These are phyloP conservation scores for Mythimna loreyi DNA, from an alignment of 2,888 invertebrate species.

Conservation along the genomic window DNA sequence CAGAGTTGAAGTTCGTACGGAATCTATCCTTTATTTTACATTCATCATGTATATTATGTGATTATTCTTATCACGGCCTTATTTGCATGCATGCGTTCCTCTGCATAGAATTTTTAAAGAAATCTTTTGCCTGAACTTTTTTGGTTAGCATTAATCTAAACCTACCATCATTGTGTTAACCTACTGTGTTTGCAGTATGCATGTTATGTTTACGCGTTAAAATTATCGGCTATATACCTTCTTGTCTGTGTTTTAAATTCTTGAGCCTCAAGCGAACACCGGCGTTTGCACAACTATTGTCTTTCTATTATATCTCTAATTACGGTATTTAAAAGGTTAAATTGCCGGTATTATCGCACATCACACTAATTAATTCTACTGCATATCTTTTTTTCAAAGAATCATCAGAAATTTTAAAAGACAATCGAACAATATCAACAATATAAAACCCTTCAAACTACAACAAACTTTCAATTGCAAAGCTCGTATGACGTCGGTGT, in stretches of 20 bases:
- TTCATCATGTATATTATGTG: constrained; percentile 58
- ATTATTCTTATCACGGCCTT: constrained; percentile 61
- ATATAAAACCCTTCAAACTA: not conserved
- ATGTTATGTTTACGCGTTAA: no score
- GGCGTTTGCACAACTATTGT: no score
- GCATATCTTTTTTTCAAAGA: no score
- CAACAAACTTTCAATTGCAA: constrained; percentile 35
- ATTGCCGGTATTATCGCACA: no score
- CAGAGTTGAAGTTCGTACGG: constrained; percentile 53
- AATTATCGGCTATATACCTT: no score
- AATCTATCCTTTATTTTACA: constrained; percentile 49
- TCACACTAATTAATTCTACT: no score
- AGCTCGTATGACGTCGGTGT: constrained; percentile 49
- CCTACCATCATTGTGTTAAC: not conserved
- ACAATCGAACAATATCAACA: not conserved
- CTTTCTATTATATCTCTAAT: no score
- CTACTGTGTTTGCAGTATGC: no score
- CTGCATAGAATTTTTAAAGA: constrained; percentile 47
- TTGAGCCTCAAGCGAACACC: no score
- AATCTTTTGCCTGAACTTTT: constrained; percentile 39
- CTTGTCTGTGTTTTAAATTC: no score
- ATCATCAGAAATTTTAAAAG: no score
- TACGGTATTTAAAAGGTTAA: no score
- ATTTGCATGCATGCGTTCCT: constrained; percentile 60
- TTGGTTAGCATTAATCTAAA: constrained; percentile 20